Evolutionary conservation across 2,888 invertebrate genomes (phyloP).

Genomic region (Diarsia dahlii): DNA sequence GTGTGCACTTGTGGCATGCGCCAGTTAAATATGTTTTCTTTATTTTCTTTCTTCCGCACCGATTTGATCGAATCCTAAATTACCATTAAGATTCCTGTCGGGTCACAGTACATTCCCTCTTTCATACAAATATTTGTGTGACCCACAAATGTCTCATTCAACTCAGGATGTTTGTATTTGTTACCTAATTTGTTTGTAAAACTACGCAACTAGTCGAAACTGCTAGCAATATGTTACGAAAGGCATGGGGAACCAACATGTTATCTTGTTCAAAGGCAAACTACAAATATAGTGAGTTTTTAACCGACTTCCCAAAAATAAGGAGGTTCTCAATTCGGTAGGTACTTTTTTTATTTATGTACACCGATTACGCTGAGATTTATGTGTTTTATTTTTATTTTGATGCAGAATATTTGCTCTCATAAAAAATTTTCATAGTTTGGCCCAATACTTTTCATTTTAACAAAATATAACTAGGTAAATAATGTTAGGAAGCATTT

Average conservation of each 20-base stretch:
- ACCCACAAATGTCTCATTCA: slow-evolving; percentile 22
- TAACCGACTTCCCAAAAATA: too few species aligned
- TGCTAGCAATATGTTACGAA: not conserved
- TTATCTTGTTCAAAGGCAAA: not conserved
- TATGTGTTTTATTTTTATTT: too few species aligned
- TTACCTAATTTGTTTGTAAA: slow-evolving; percentile 20
- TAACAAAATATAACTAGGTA: not conserved
- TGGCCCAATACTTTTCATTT: too few species aligned
- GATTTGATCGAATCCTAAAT: not conserved
- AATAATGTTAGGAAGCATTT: slow-evolving; percentile 3
- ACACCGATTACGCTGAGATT: too few species aligned
- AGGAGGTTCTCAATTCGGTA: too few species aligned
- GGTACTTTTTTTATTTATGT: too few species aligned
- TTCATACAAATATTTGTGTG: slow-evolving; percentile 35
- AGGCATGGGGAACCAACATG: slow-evolving; percentile 5
- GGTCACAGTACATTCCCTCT: slow-evolving; percentile 18
- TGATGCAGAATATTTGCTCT: too few species aligned
- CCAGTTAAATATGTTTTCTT: too few species aligned
- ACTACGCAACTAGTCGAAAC: not conserved
- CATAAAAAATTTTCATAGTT: too few species aligned
- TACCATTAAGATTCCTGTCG: not conserved
- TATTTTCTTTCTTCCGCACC: not conserved
- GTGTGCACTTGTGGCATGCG: too few species aligned
- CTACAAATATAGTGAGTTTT: not conserved
- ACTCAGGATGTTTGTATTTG: slow-evolving; percentile 30